These are phyloP conservation scores for Perca schrenkii DNA, from an alignment of 2,113 vertebrate species.

Conservation along the genomic window DNA sequence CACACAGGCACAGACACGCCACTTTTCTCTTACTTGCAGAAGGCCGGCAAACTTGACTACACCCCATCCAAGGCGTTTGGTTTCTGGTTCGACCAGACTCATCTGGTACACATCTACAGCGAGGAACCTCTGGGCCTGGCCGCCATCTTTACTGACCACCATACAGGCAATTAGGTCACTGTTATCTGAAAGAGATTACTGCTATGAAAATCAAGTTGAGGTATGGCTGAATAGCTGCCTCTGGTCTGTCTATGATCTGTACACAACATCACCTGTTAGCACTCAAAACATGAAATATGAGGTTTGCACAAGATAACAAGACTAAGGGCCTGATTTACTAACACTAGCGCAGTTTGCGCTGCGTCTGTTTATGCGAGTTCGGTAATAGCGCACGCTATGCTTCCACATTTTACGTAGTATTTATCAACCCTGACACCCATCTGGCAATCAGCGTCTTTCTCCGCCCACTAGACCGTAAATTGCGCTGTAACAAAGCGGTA, in stretches of 20 bases:
- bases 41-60: constrained; percentile 98
- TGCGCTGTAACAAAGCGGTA: too few relatives aligned
- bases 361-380: too few relatives aligned
- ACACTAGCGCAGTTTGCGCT: too few relatives aligned
- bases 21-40: constrained; percentile 85
- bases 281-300: background rate
- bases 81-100: constrained; percentile 97
- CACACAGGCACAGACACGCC: background rate
- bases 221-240: background rate
- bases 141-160: constrained; percentile 93
- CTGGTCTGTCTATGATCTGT: background rate
- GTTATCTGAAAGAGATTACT: constrained; percentile 88
- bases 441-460: too few relatives aligned
- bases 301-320: background rate
- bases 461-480: too few relatives aligned
- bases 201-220: background rate
- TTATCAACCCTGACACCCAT: too few relatives aligned
- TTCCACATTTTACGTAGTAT: too few relatives aligned
- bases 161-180: constrained; percentile 98
- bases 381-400: too few relatives aligned
- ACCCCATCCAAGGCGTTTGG: constrained; percentile 96
- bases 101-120: constrained; percentile 98
- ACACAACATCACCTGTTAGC: background rate
- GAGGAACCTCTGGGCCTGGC: constrained; percentile 95
- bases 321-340: too few relatives aligned